Conservation (phyloP, 2,113 vertebrate species). For the Coptodon rendalli region DNA sequence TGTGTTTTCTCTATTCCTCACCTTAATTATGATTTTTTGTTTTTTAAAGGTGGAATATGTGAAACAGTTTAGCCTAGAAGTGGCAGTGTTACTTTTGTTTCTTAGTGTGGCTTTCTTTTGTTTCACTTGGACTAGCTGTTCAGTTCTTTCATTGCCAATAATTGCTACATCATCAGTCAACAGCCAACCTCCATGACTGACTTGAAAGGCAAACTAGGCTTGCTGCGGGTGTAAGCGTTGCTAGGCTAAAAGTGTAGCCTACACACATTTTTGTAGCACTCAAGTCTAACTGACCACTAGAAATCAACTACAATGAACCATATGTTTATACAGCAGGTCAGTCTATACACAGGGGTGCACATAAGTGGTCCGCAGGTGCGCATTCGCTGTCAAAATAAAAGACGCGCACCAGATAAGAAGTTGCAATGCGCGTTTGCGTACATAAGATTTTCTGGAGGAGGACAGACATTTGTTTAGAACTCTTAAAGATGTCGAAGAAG, state of each 20-base stretch:
- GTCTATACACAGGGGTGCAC: not conserved
- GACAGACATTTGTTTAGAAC: not conserved
- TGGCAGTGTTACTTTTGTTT: not conserved
- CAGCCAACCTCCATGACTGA: not conserved
- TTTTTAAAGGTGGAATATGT: not conserved
- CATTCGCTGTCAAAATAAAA: not conserved
- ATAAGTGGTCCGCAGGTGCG: not conserved
- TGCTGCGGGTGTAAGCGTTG: not conserved
- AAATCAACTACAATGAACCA: not conserved
- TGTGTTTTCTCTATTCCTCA: not conserved
- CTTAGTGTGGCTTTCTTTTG: not conserved
- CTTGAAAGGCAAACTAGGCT: not conserved
- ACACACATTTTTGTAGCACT: not conserved
- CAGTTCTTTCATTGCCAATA: not conserved
- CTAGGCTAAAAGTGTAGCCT: not conserved
- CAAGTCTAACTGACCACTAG: not conserved
- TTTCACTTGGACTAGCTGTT: not conserved
- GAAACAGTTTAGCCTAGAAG: not conserved
- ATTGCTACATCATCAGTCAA: not conserved
- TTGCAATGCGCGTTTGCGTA: rapidly evolving
- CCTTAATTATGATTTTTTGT: not conserved
- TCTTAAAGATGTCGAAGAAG: not conserved
- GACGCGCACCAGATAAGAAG: not conserved
- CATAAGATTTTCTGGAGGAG: not conserved
- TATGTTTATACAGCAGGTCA: not conserved